A percentile compares a stretch with the other conserved stretches of the same genome.
phyloP scores from a whole-genome alignment of 2,888 invertebrate genomes.

The Epiblema foenella region DNA sequence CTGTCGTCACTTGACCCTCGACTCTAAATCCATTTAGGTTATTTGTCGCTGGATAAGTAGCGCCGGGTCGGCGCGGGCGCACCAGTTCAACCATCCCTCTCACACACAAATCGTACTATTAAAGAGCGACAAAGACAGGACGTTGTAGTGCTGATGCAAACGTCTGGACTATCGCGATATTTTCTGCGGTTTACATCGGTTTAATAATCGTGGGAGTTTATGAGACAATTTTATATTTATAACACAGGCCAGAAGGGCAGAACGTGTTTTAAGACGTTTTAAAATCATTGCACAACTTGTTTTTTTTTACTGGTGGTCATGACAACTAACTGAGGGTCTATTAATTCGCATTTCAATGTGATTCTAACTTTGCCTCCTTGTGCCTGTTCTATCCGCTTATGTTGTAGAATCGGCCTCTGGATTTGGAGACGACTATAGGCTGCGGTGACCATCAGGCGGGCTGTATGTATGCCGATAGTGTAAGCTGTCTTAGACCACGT shows the following conservation, averaged over 20 bases:
- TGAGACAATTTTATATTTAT: constrained; percentile 19
- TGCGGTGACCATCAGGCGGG: too few relatives aligned
- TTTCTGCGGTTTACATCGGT: constrained; percentile 15
- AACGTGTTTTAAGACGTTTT: constrained; percentile 6
- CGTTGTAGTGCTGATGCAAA: not conserved
- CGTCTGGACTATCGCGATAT: constrained; percentile 27
- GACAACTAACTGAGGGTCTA: too few relatives aligned
- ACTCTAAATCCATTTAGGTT: constrained; percentile 53
- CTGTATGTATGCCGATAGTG: too few relatives aligned
- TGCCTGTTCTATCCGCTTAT: too few relatives aligned
- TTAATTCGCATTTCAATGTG: too few relatives aligned
- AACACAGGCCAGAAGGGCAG: constrained; percentile 15
- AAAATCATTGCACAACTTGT: not conserved
- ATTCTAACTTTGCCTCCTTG: too few relatives aligned
- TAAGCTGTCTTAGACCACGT: too few relatives aligned
- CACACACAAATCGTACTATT: not conserved
- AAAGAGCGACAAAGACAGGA: constrained; percentile 12
- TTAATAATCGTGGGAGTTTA: constrained; percentile 23
- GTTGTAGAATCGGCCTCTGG: too few relatives aligned
- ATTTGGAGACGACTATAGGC: too few relatives aligned
- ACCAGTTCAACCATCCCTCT: not conserved
- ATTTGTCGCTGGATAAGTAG: constrained; percentile 50
- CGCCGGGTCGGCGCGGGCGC: constrained; percentile 28
- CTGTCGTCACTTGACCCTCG: constrained; percentile 59
- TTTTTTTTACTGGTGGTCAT: too few relatives aligned